These are phyloP conservation scores for Acrocephalus arundinaceus DNA, from an alignment of 2,113 vertebrate genomes.

Conservation along the genomic window DNA sequence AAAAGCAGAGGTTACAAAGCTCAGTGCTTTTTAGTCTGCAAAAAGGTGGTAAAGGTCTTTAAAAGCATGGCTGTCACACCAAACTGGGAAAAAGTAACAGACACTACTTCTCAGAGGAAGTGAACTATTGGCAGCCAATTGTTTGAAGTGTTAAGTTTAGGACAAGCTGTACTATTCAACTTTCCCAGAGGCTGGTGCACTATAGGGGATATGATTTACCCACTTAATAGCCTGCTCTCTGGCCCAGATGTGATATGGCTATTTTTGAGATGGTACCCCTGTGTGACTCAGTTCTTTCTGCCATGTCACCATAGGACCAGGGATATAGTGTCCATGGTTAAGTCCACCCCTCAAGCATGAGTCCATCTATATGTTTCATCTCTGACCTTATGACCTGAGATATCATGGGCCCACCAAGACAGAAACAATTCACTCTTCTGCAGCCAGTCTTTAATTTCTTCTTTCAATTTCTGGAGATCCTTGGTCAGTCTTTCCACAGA, in stretches of 20 bases:
- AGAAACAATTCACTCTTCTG: not conserved
- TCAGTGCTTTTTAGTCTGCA: not conserved
- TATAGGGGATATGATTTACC: not conserved
- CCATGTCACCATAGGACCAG: fast-evolving
- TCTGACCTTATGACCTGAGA: not conserved
- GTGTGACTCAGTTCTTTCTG: not conserved
- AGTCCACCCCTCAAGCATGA: not conserved
- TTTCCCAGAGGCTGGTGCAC: not conserved
- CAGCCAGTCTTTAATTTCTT: not conserved
- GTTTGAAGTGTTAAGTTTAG: not conserved
- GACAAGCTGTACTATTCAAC: not conserved
- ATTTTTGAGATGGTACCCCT: not conserved
- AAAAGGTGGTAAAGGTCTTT: not conserved
- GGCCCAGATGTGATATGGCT: not conserved
- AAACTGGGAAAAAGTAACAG: not conserved
- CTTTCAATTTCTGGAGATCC: not conserved
- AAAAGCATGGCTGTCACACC: not conserved
- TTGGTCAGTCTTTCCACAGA: not conserved
- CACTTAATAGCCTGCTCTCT: not conserved
- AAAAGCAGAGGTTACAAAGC: constrained; percentile 21
- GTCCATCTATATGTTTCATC: not conserved
- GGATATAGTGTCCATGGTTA: no score
- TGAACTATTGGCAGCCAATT: not conserved
- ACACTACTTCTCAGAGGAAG: not conserved
- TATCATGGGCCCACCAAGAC: fast-evolving